Conservation (phyloP, 2,888 invertebrate species). For the Hirudinaria manillensis region DNA sequence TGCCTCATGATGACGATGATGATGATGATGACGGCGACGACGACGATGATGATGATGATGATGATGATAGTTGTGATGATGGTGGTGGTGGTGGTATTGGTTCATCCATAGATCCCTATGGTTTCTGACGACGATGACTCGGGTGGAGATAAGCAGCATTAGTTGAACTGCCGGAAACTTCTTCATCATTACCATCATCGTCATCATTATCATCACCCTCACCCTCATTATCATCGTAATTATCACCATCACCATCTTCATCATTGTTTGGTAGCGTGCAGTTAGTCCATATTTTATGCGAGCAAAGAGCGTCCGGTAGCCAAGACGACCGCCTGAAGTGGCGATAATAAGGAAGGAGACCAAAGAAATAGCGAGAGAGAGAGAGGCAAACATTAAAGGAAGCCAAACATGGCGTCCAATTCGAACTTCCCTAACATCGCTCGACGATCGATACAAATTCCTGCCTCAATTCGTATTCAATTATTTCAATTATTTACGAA, state of each 20-base stretch:
- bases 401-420: no score
- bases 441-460: no score
- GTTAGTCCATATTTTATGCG: no score
- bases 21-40: slow-evolving; percentile 19
- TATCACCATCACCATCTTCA: slow-evolving; percentile 17
- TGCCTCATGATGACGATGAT: neutral
- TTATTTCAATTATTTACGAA: no score
- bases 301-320: no score
- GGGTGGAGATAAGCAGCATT: neutral
- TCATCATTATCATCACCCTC: neutral
- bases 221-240: neutral
- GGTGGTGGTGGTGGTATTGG: slow-evolving; percentile 12
- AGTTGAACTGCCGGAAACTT: neutral
- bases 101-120: neutral
- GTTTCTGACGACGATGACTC: neutral
- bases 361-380: no score
- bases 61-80: slow-evolving; percentile 21
- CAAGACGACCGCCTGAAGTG: no score
- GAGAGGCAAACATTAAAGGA: no score
- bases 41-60: slow-evolving; percentile 26
- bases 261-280: neutral
- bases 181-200: neutral
- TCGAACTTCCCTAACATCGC: no score
- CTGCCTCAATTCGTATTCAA: no score
- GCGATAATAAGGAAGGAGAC: no score